Evolutionary conservation across 1,140 invertebrate genomes (phyloP).

Genomic region (Bombus superbus): DNA sequence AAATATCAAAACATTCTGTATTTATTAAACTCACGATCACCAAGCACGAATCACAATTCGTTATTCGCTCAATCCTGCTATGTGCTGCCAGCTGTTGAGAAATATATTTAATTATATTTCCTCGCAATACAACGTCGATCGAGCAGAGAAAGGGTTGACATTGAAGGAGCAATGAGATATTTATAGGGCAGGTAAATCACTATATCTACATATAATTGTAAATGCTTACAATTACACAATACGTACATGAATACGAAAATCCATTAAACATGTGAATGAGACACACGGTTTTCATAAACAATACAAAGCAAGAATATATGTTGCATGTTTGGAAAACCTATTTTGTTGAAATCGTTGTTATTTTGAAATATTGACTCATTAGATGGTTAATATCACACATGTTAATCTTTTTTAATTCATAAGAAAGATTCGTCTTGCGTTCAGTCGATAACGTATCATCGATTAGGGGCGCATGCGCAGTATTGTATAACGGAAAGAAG

Average conservation of each 20-base stretch:
- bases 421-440: background rate
- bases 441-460: conserved; percentile 32
- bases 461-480: conserved; percentile 54
- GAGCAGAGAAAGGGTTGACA: background rate
- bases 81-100: conserved; percentile 55
- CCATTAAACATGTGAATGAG: background rate
- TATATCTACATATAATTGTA: background rate
- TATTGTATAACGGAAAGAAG: conserved; percentile 43
- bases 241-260: background rate
- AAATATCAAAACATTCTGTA: background rate
- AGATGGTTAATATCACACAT: background rate
- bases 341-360: background rate
- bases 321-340: background rate
- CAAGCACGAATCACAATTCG: background rate
- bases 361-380: background rate
- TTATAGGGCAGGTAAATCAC: background rate
- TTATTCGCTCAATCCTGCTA: background rate
- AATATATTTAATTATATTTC: conserved; percentile 14
- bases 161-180: background rate
- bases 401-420: background rate
- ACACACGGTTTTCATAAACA: background rate
- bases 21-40: background rate
- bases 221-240: background rate
- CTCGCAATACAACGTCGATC: conserved; percentile 19
- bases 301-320: background rate